Base-by-base conservation (phyloP, 1,140 invertebrate species). In the Drosophila dunni region DNA sequence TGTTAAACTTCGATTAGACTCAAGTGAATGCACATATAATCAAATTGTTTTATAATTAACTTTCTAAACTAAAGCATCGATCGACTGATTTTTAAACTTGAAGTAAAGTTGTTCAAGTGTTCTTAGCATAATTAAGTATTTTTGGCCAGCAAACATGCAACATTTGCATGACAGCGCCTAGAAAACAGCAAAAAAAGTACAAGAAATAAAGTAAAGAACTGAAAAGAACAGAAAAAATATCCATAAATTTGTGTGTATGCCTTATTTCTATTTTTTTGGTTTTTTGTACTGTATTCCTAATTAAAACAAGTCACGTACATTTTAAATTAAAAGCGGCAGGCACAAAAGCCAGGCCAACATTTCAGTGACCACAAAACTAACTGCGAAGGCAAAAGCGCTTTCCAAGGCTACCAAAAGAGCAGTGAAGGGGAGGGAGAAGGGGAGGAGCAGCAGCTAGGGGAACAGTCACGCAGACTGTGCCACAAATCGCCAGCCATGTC, bases 291-390 rank as follows among this genome's bases (percentile, higher is more conserved):
- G 8, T 20, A 36, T 34, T 67, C 36, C 60, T 75, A 75, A 71
- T 75, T 72, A 75, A 75, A 75, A 71, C 73, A 75, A 75, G 73
- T 75, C 73, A 75, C 73, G 73, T 75, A 75, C 61, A 64, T 64
- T 75, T 75, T 68, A 75, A 75, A 75, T 75, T 75, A 75, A 70
- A 75, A 70, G 53, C 60, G 17, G 58, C 56, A 29, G 38, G 40
- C 50, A 40, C 50, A 75, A 70, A 75, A 70, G 60, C 67, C 56
- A 29, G 38, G 20, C 50, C 61, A 58, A 44, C 60, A 53, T 58
- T 70, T 45, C 33, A 40, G 17, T 70, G 72, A 70, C 58, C 72
- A 70, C 72, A 64, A 54, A 68, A 64, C 61, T 66, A 69, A 29
- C 24, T 29, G 24, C 33, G 44, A 29, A 46, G 51, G 29, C 64